Base-by-base conservation (phyloP, 2,797 vertebrate genomes). In the Anolis apletophallus region DNA sequence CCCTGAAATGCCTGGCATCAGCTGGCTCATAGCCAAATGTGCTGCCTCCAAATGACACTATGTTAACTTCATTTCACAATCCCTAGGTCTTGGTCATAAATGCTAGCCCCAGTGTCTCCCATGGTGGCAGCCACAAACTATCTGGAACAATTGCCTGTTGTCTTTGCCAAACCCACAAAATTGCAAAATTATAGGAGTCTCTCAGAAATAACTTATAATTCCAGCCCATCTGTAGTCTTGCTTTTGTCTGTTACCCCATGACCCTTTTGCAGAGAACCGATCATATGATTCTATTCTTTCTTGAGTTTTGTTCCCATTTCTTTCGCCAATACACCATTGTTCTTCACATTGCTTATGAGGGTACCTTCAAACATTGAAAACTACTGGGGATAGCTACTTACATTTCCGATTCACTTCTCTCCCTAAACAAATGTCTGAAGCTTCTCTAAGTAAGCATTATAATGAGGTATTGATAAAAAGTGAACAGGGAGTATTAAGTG, bases 101-200 rank as follows among this genome's bases (percentile, higher is more conserved):
- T 76, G 84, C 91, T 92, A 88, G 88, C 89, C 92, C 87, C 91
- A 92, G 89, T 88, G 92, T 93, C 93, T 87, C 91, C 90, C 90
- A 91, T 93, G 91, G 89, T 95, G 92, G 92, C 93, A 94, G 87
- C 93, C 85, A 93, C 93, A 94, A 93, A 93, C 93, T 90, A 92
- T 81, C 87, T 87, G 88, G 91, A 91, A 93, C 91, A 94, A 94
- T 94, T 91, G 90, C 87, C 89, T 88, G 91, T 91, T 92, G 73
- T 91, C 86, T 91, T 91, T 94, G 91, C 94, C 95, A 94, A 95
- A 94, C 89, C 94, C 94, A 94, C 94, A 93, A 94, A 94, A 95
- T 95, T 94, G 94, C 94, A 93, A 94, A 94, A 95, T 95, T 94
- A 94, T 6, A 94, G 91, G 85, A 88, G 90, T 93, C 29, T 50